Base-by-base conservation (phyloP, 1,140 invertebrate species). In the Apis cerana region DNA sequence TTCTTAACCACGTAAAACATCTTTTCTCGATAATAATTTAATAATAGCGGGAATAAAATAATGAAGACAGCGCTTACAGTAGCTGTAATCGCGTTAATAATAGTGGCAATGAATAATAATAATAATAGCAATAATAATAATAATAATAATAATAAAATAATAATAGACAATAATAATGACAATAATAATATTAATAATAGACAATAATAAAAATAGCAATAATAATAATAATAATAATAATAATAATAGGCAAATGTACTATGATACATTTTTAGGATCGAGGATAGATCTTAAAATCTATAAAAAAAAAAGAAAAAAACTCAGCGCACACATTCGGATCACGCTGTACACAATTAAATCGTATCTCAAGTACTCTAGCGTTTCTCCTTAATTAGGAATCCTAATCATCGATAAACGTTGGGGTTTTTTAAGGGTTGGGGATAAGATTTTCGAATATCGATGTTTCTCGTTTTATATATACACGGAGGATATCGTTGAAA, bases 1-100 rank as follows among this genome's bases (percentile, higher is more conserved):
- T 92, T 90, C 91, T 91, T 91, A 92, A 93, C 88, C 85, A 84
- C 87, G 90, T 90, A 92, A 91, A 92, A 92, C 89, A 91, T 89
- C 78, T 54, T 85, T 61, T 27, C 33, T 89, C 88, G 85, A 92
- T 89, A 93, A 92, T 92, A 91, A 90, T 89, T 90, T 87, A 87
- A 89, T 87, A 87, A 89, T 88, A 89, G 85, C 74, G 75, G 88
- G 10, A 86, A 91, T 83, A 88, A 90, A 89, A 89, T 89, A 91
- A 90, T 90, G 83, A 82, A 88, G 71, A 68, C 82, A 79, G 71
- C 78, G 86, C 69, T 76, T 83, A 80, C 90, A 86, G 71, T 91
- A 83, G 89, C 87, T 88, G 85, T 80, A 87, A 89, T 75, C 85
- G 86, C 85, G 89, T 75, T 90, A 80, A 87, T 90, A 90, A 91